Evolutionary conservation across 2,888 invertebrate species (phyloP), one percentile per base, ranked within the genome.

Genomic region (Catocala fraxini): DNA sequence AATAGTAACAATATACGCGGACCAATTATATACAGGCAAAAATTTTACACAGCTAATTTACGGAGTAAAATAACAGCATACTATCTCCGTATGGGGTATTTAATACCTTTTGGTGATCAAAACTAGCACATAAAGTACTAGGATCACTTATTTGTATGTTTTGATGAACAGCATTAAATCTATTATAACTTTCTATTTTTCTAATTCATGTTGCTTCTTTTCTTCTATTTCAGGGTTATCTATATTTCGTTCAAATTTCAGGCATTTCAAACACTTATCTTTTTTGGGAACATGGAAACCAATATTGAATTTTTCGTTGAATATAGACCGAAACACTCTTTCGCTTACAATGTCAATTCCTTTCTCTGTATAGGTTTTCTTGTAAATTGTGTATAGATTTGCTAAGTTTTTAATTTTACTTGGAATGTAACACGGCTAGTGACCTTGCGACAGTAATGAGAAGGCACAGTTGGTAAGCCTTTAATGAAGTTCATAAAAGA

Each of bases 241-340:
- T 39, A 25, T 45, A 33, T 53, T 33, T 33, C n/a, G 42, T 59
- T 68, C 64, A 56, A 51, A 64, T 33, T 47, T 34, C 41, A 63
- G 9, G n/a, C n/a, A n/a, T n/a, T n/a, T n/a, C n/a, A n/a, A n/a
- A n/a, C n/a, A 56, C 69, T 64, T 64, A 25, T 62, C 59, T 39
- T 65, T 68, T 43, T 64, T 64, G 0, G 68, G 65, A 0, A 60
- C 55, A 45, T 68, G 65, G 35, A 65, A 63, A 10, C 59, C 54
- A 41, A 68, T 51, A 47, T 68, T 68, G 41, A 55, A 68, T 45
- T 65, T 64, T 12, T 59, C 57, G 48, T 63, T 64, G 47, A 69
- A 71, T 59, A 69, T 63, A 42, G 57, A 45, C 15, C 56, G 51
- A 56, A 57, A 66, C 6, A 70, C 13, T 35, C 45, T 52, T 48